Conservation (phyloP, 2,113 vertebrate species). For the Xerus inauris region DNA sequence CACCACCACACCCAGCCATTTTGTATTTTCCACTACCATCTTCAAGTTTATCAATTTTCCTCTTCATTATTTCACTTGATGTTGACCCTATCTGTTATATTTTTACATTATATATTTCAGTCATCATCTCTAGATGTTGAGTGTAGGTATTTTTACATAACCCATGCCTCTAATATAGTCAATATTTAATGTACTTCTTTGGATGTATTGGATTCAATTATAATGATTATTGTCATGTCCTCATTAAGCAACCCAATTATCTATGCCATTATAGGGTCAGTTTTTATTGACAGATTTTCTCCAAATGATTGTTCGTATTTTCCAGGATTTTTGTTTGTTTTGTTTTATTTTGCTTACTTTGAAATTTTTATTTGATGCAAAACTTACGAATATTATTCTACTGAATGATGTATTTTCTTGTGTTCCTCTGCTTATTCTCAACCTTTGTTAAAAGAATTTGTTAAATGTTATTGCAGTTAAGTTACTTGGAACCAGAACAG, state of each 20-base stretch:
- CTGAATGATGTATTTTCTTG: background rate
- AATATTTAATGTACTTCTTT: background rate
- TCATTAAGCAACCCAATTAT: background rate
- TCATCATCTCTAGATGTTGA: background rate
- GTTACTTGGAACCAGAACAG: background rate
- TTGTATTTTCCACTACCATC: background rate
- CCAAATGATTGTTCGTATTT: background rate
- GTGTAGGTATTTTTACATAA: too few relatives aligned
- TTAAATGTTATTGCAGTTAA: background rate
- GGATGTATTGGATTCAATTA: background rate
- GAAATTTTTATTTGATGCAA: background rate
- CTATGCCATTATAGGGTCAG: background rate
- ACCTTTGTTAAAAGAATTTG: background rate
- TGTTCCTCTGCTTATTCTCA: background rate
- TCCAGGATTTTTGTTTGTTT: background rate
- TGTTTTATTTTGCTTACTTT: background rate
- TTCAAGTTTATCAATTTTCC: background rate
- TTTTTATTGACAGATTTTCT: background rate
- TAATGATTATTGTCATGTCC: background rate
- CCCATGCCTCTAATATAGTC: background rate
- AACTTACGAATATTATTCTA: background rate
- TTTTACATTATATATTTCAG: background rate
- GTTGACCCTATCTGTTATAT: background rate
- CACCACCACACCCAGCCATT: too few relatives aligned
- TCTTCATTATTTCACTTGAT: background rate